Percentiles rank a stretch among this genome's conserved stretches.
These are phyloP conservation scores for Leistus spinibarbis DNA, from an alignment of 2,888 invertebrate species.

Conservation along the genomic window DNA sequence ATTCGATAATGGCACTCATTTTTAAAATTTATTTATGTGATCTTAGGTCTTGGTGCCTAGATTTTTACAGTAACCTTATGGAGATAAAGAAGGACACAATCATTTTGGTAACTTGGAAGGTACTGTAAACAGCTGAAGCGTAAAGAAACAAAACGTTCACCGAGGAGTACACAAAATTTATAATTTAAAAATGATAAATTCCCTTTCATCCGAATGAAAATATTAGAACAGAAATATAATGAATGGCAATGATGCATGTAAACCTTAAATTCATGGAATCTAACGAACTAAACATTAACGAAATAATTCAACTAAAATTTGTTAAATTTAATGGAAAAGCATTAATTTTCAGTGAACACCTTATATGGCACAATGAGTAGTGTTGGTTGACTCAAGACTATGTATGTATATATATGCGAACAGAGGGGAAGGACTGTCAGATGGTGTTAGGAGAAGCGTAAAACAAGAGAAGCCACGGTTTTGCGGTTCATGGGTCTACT, in stretches of 20 bases:
- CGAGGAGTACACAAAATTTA: too few relatives aligned
- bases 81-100: too few relatives aligned
- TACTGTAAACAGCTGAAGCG: not conserved
- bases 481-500: conserved; percentile 7
- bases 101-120: too few relatives aligned
- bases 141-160: too few relatives aligned
- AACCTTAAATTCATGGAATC: not conserved
- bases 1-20: not conserved
- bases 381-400: not conserved
- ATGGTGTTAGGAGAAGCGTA: conserved; percentile 10
- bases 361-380: not conserved
- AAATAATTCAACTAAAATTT: not conserved
- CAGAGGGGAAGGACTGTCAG: not conserved
- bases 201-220: too few relatives aligned
- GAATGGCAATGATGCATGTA: too few relatives aligned
- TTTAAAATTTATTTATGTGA: too few relatives aligned
- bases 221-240: too few relatives aligned
- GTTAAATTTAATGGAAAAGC: not conserved
- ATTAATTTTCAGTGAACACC: not conserved
- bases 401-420: not conserved
- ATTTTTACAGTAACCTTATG: too few relatives aligned
- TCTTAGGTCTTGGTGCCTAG: too few relatives aligned
- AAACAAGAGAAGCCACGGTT: conserved; percentile 23
- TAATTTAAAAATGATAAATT: too few relatives aligned
- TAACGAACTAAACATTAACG: not conserved